Evolutionary conservation across 1,140 invertebrate species (phyloP).

Genomic region (Stegodyphus dumicola): DNA sequence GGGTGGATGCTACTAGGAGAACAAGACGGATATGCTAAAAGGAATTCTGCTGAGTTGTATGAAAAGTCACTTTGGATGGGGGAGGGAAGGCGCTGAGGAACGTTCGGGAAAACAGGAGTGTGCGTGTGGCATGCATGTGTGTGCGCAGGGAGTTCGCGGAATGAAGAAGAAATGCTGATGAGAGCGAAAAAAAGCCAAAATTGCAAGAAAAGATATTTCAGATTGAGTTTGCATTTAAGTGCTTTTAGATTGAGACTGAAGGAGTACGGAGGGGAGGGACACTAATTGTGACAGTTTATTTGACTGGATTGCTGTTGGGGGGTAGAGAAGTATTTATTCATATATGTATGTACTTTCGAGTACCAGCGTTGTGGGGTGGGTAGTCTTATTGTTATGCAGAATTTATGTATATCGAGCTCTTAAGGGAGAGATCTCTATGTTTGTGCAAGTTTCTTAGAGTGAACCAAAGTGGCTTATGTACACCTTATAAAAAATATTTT

Average conservation of each 20-base stretch:
- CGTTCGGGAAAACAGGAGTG: not conserved
- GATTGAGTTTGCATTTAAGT: slow-evolving; percentile 58
- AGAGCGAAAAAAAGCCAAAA: slow-evolving; percentile 42
- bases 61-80: slow-evolving; percentile 44
- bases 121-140: not conserved
- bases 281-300: slow-evolving; percentile 36
- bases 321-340: no score
- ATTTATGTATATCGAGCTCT: no score
- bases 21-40: slow-evolving; percentile 55
- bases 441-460: no score
- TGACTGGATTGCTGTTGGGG: not conserved
- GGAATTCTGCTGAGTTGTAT: slow-evolving; percentile 58
- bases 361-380: no score
- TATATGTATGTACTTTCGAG: no score
- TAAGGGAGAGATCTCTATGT: no score
- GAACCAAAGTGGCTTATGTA: no score
- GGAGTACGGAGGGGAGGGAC: slow-evolving; percentile 5
- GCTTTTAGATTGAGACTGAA: slow-evolving; percentile 43
- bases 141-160: not conserved
- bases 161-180: slow-evolving; percentile 50
- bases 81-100: no score
- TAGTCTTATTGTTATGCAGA: no score
- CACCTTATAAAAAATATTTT: no score
- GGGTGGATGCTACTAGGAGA: not conserved
- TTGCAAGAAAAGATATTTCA: slow-evolving; percentile 54